A percentile compares a stretch with the other conserved stretches of the same genome.
phyloP scores from a whole-genome alignment of 2,888 invertebrate genomes.

The Drosophila nigritarsus region DNA sequence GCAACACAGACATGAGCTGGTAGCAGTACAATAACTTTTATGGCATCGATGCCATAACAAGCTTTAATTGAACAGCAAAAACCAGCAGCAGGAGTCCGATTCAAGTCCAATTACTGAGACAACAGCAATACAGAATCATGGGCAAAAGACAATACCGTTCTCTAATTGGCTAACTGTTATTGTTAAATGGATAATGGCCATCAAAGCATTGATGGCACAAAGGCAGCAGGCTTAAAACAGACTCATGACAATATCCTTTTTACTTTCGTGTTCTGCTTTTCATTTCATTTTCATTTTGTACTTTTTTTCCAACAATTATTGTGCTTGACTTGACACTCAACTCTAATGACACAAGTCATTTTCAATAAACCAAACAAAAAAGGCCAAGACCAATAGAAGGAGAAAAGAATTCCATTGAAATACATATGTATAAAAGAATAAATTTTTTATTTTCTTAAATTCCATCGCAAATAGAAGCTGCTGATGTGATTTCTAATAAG shows the following conservation, averaged over 20 bases:
- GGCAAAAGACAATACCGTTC: constrained; percentile 51
- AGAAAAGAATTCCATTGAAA: neutral
- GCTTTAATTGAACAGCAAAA: constrained; percentile 69
- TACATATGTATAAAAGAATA: no score
- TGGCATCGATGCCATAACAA: constrained; percentile 71
- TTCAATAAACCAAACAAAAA: constrained; percentile 25
- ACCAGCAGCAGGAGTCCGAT: constrained; percentile 8
- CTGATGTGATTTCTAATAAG: constrained; percentile 34
- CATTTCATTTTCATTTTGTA: neutral
- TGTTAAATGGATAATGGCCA: constrained; percentile 67
- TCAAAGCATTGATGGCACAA: constrained; percentile 27
- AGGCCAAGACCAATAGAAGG: neutral
- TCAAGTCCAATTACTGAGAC: neutral
- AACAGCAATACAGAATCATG: constrained; percentile 24
- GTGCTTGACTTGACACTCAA: constrained; percentile 31
- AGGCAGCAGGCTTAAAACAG: constrained; percentile 33
- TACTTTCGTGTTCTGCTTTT: constrained; percentile 6
- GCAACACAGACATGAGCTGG: constrained; percentile 41
- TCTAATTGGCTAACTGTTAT: constrained; percentile 76
- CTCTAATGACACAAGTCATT: constrained; percentile 54
- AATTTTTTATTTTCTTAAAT: constrained; percentile 12
- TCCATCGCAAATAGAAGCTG: constrained; percentile 8
- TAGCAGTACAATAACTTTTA: constrained; percentile 59
- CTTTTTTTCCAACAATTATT: constrained; percentile 34
- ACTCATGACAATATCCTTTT: constrained; percentile 33